Percentiles rank a stretch among this genome's conserved stretches.
phyloP scores from a whole-genome alignment of 2,113 vertebrate species.

The Daboia siamensis region DNA sequence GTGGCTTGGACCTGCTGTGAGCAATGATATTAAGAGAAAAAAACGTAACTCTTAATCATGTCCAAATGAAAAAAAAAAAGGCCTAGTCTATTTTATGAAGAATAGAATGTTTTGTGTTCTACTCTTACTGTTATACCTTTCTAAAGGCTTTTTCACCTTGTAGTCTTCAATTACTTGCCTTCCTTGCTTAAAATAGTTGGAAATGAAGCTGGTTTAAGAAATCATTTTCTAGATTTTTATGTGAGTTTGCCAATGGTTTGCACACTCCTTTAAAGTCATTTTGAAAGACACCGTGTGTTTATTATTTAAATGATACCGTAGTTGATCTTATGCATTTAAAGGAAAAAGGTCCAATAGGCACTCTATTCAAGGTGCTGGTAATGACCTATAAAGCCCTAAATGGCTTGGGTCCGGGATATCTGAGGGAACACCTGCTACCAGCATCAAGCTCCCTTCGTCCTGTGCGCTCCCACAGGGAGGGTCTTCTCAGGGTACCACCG shows the following conservation, averaged over 20 bases:
- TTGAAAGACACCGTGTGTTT: not conserved
- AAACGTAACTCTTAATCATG: conserved; percentile 32
- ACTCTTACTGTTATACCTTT: conserved; percentile 6
- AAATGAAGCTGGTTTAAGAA: not conserved
- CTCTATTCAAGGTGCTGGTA: too few species aligned
- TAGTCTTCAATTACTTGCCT: not conserved
- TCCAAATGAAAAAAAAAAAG: not conserved
- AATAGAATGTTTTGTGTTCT: not conserved
- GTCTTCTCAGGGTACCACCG: too few species aligned
- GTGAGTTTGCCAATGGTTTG: not conserved
- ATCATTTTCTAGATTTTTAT: not conserved
- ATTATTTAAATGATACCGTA: not conserved
- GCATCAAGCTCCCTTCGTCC: too few species aligned
- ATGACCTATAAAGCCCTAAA: too few species aligned
- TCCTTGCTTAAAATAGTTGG: not conserved
- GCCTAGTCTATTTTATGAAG: conserved; percentile 4
- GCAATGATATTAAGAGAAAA: conserved; percentile 11
- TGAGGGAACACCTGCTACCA: too few species aligned
- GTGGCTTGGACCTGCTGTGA: not conserved
- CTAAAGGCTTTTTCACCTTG: not conserved
- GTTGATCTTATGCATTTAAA: not conserved
- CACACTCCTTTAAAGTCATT: not conserved
- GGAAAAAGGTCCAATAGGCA: not conserved
- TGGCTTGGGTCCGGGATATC: too few species aligned
- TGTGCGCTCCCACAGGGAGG: too few species aligned